Percentiles rank a stretch among this genome's conserved stretches.
Conservation (phyloP, 2,797 vertebrate species). For the Malurus leucopterus region DNA sequence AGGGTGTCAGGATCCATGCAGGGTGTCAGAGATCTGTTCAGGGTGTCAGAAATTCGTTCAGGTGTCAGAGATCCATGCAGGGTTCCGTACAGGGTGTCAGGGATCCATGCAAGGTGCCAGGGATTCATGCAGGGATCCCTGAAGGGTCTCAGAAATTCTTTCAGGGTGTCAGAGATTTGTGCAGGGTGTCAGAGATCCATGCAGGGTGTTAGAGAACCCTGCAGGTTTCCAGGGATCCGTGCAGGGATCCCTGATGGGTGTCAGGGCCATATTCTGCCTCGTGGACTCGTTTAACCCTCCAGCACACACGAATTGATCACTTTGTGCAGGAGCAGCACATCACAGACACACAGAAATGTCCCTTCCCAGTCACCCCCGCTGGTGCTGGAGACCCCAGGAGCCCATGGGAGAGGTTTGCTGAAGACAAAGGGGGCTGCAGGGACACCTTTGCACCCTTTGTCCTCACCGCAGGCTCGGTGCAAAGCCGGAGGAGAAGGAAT, state of each 20-base stretch:
- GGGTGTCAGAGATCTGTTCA: too few species aligned
- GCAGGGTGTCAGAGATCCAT: background rate
- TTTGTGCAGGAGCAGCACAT: background rate
- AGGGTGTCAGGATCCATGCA: too few species aligned
- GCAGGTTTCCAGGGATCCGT: background rate
- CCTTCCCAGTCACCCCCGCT: background rate
- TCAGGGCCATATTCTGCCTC: rapidly evolving
- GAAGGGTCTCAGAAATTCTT: too few species aligned
- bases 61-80: background rate
- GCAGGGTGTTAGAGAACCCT: background rate
- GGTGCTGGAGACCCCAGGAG: rapidly evolving
- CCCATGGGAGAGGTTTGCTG: background rate
- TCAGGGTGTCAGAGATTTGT: background rate
- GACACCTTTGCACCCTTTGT: background rate
- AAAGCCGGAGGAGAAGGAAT: background rate
- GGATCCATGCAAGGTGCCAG: background rate
- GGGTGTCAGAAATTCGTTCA: too few species aligned
- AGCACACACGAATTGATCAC: background rate
- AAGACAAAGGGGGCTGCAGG: background rate
- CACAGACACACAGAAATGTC: background rate
- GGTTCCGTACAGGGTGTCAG: too few species aligned
- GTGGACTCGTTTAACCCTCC: background rate
- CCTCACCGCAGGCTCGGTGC: rapidly evolving
- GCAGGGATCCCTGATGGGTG: background rate
- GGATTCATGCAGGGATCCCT: background rate